These are phyloP conservation scores for Lepus townsendii DNA, from an alignment of 2,797 vertebrate species.

Conservation along the genomic window DNA sequence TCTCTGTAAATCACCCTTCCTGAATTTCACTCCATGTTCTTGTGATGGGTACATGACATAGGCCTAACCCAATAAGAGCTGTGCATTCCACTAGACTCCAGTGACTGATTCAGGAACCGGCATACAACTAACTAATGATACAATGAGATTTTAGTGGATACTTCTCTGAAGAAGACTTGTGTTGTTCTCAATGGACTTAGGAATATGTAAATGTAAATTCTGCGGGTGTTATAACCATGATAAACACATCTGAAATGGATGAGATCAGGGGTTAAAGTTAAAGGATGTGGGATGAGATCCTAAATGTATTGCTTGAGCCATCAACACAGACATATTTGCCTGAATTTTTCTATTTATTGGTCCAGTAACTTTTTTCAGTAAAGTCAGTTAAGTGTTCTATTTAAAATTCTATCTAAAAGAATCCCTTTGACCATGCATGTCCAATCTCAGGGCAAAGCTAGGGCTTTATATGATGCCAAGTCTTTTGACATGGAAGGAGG, in stretches of 20 bases:
- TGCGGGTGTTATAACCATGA: constrained; percentile 8
- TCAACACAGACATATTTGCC: background rate
- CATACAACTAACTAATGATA: background rate
- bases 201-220: constrained; percentile 20
- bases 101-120: background rate
- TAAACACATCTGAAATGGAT: constrained; percentile 55
- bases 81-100: background rate
- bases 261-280: constrained; percentile 26
- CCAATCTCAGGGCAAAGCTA: background rate
- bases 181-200: background rate
- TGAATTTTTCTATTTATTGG: constrained; percentile 26
- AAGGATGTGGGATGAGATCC: background rate
- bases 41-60: background rate
- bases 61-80: background rate
- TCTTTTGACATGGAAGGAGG: background rate
- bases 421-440: background rate
- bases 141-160: background rate
- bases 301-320: background rate
- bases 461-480: constrained; percentile 47
- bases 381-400: constrained; percentile 21
- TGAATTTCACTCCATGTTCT: background rate
- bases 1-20: background rate
- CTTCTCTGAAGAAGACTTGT: constrained; percentile 7
- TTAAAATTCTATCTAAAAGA: constrained; percentile 23
- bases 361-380: background rate